phyloP scores from a whole-genome alignment of 2,797 vertebrate species.

The Hipposideros larvatus region DNA sequence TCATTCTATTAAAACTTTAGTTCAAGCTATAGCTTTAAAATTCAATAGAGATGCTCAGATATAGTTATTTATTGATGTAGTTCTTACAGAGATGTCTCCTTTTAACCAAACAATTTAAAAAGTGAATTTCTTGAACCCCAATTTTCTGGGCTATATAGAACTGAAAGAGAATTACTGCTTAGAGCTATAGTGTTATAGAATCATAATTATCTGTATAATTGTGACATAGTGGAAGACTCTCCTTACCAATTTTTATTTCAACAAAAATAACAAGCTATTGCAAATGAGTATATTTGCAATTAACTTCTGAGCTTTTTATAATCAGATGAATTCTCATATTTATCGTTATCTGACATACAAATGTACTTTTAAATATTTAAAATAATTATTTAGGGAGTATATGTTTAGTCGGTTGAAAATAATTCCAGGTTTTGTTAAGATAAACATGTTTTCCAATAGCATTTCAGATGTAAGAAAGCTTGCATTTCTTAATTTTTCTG shows the following conservation, averaged over 20 bases:
- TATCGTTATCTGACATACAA: background rate
- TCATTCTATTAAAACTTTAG: background rate
- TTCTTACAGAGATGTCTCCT: background rate
- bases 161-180: background rate
- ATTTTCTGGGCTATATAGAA: background rate
- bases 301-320: background rate
- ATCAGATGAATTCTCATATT: background rate
- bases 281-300: background rate
- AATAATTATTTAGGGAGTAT: background rate
- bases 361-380: background rate
- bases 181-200: background rate
- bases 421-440: background rate
- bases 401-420: background rate
- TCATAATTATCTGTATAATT: background rate
- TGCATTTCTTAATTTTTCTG: background rate
- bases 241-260: background rate
- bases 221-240: background rate
- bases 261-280: background rate
- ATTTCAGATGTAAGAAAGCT: background rate
- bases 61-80: background rate
- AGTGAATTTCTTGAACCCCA: background rate
- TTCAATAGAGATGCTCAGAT: background rate
- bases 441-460: background rate
- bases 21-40: background rate
- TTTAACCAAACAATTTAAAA: conserved; percentile 30